Evolutionary conservation across 2,797 vertebrate genomes (phyloP).

Genomic region (Pachyuromys duprasi): DNA sequence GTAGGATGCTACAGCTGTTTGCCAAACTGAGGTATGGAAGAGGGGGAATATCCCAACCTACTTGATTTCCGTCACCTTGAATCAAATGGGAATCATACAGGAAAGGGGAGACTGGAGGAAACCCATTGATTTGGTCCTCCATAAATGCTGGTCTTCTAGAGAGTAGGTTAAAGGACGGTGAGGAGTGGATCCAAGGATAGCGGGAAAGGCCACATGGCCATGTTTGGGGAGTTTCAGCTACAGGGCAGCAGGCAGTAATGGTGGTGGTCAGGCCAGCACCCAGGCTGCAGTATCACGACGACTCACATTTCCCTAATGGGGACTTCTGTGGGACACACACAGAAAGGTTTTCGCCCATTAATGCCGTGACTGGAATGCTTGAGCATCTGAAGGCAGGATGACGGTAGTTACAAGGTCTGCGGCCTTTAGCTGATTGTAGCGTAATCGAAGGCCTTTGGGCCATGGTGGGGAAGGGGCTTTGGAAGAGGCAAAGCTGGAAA

Average conservation of each 20-base stretch:
- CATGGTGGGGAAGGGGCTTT: background rate
- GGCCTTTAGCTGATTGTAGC: background rate
- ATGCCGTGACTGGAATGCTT: too few relatives aligned
- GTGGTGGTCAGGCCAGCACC: rapidly evolving
- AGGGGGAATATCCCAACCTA: background rate
- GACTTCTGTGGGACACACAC: background rate
- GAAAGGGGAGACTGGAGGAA: background rate
- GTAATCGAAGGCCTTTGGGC: background rate
- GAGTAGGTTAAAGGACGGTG: background rate
- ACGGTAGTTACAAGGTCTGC: background rate
- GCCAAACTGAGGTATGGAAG: background rate
- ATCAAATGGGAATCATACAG: background rate
- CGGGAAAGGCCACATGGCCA: background rate
- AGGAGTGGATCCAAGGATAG: background rate
- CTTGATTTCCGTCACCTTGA: background rate
- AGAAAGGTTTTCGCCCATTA: background rate
- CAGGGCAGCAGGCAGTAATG: background rate
- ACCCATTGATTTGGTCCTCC: background rate
- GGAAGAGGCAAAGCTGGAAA: background rate
- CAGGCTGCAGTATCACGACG: background rate
- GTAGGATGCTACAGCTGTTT: background rate
- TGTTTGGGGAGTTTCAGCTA: background rate
- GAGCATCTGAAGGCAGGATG: background rate
- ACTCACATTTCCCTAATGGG: background rate
- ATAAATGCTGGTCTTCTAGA: background rate